Evolutionary conservation across 1,140 invertebrate genomes (phyloP).

Genomic region (Cydia pomonella): DNA sequence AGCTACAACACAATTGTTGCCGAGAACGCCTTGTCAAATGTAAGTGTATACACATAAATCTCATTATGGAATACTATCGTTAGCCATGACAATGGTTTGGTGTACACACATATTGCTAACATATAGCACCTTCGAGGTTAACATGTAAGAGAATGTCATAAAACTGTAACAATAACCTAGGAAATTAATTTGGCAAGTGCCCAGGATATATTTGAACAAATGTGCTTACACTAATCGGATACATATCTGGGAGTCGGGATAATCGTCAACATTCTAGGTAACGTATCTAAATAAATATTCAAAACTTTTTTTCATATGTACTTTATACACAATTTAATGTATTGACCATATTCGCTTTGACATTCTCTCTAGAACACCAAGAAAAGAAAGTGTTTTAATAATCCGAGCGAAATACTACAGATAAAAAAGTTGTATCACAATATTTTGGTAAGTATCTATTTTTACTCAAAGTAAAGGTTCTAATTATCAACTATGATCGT

Average conservation of each 20-base stretch:
- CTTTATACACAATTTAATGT: not conserved
- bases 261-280: not conserved
- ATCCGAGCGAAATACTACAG: constrained; percentile 25
- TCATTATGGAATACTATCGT: constrained; percentile 32
- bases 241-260: not conserved
- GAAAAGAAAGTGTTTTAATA: constrained; percentile 22
- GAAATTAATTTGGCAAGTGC: constrained; percentile 25
- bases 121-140: constrained; percentile 28
- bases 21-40: constrained; percentile 28
- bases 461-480: constrained; percentile 10
- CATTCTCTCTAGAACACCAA: constrained; percentile 22
- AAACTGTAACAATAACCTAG: constrained; percentile 13
- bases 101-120: constrained; percentile 27
- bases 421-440: constrained; percentile 66
- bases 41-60: constrained; percentile 31
- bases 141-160: constrained; percentile 29
- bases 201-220: not conserved
- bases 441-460: constrained; percentile 57
- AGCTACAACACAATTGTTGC: constrained; percentile 29
- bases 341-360: constrained; percentile 10
- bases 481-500: constrained; percentile 45
- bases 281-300: constrained; percentile 8
- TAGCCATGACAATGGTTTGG: constrained; percentile 9
- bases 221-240: constrained; percentile 2
- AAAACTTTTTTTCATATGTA: constrained; percentile 3